Base-by-base conservation (phyloP, 1,140 invertebrate genomes). In the Pogonomyrmex barbatus region DNA sequence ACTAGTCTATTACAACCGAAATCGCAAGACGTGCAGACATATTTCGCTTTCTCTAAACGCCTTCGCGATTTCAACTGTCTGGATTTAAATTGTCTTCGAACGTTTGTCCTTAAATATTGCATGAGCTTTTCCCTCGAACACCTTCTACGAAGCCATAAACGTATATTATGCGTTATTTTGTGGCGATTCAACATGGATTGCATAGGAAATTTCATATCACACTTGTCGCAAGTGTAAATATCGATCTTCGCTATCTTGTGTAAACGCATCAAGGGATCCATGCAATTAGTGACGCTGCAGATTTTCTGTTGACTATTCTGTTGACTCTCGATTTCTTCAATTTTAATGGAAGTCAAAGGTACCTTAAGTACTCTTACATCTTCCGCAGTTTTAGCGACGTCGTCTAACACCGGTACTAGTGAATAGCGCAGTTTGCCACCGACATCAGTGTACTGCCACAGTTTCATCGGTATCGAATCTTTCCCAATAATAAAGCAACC, bases 131-230 rank as follows among this genome's bases (percentile, higher is more conserved):
- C 2, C 30, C 10, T 77, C 52, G 4, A 2, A 9, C 42, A 67
- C 50, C 70, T 73, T 4, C 39, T 63, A 6, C 50, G 47, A 5
- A 87, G 9, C 83, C 84, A 71, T 14, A 73, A 17, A 65, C 52
- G 30, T 54, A 84, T 2, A 1, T 73, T 82, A 36, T 94, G 92
- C 0, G 86, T 88, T 0, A 87, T 65, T 47, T 87, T 91, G 58
- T 95, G 94, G 56, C 92, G 90, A 17, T 88, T 89, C 33, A 95
- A 75, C 89, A 94, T 93, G 2, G 12, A 88, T 8, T 89, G 85
- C n/a, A 91, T 12, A 0, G 93, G 92, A 58, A 95, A 95, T 54
- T 92, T 91, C 24, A 93, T 67, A 9, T 42, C 71, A 50, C 94
- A 95, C 50, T 89, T 92, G 2, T 93, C 63, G 39, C 94, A 95